Evolutionary conservation across 2,888 invertebrate species (phyloP).

Genomic region (Drosophila aldrichi): DNA sequence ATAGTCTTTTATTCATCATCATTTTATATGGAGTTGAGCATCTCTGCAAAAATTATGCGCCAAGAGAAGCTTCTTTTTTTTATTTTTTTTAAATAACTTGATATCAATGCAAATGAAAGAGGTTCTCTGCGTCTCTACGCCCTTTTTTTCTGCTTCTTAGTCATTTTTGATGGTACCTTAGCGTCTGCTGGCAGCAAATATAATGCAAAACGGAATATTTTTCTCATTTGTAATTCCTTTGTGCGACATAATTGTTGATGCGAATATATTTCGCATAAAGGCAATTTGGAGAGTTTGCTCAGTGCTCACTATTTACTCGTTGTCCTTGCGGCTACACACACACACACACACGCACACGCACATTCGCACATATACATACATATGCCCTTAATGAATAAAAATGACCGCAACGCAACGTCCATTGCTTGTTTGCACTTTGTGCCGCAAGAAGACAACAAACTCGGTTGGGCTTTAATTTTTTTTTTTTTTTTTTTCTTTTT

Average conservation of each 20-base stretch:
- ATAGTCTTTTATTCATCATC: too few relatives aligned
- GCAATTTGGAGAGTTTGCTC: conserved; percentile 26
- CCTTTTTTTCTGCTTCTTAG: background rate
- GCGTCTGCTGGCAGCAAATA: conserved; percentile 3
- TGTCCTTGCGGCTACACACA: conserved; percentile 33
- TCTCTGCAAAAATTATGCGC: background rate
- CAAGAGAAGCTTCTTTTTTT: background rate
- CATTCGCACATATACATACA: background rate
- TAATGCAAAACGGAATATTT: conserved; percentile 17
- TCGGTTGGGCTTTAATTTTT: background rate
- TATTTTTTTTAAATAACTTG: background rate
- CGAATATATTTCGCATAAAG: conserved; percentile 27
- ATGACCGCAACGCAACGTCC: conserved; percentile 63
- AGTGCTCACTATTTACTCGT: conserved; percentile 24
- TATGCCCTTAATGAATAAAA: conserved; percentile 54
- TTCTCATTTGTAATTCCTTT: conserved; percentile 13
- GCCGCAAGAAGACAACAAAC: conserved; percentile 58
- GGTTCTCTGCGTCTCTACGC: background rate
- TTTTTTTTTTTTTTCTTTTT: conserved; percentile 21
- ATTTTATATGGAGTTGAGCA: too few relatives aligned
- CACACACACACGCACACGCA: background rate
- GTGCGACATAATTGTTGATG: conserved; percentile 32
- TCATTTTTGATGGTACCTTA: conserved; percentile 5
- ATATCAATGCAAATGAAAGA: conserved; percentile 8
- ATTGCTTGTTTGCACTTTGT: conserved; percentile 62